Evolutionary conservation across 1,140 invertebrate species (phyloP).

Genomic region (Zelostemma sp.): DNA sequence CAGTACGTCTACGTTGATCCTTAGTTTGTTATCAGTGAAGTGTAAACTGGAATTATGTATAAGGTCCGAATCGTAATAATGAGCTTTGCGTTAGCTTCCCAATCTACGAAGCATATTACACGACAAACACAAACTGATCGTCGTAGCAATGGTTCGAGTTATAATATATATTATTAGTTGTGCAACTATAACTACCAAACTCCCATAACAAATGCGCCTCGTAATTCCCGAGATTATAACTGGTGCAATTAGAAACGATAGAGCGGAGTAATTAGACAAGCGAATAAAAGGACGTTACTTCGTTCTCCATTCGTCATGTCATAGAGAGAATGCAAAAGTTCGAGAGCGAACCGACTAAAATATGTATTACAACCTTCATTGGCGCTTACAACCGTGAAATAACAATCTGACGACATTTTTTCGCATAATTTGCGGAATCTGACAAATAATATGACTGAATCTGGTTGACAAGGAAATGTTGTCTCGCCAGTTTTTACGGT

Average conservation of each 20-base stretch:
- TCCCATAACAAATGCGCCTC: constrained; percentile 15
- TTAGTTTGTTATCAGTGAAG: constrained; percentile 5
- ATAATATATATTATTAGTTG: constrained; percentile 17
- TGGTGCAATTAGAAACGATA: constrained; percentile 18
- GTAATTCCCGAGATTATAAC: constrained; percentile 23
- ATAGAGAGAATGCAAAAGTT: constrained; percentile 8
- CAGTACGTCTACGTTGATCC: neutral
- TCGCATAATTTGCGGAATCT: neutral
- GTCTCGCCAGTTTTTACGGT: neutral
- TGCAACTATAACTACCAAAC: constrained; percentile 10
- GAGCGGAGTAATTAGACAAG: constrained; percentile 13
- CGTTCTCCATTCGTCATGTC: neutral
- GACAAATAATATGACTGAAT: neutral
- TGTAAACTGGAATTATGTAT: constrained; percentile 17
- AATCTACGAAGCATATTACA: constrained; percentile 3
- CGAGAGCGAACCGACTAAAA: neutral
- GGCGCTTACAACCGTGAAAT: neutral
- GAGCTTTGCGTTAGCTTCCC: constrained; percentile 11
- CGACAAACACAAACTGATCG: neutral
- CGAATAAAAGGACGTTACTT: constrained; percentile 13
- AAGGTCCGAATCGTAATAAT: constrained; percentile 16
- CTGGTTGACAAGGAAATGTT: too few species aligned
- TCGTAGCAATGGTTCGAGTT: constrained; percentile 2
- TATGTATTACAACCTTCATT: neutral
- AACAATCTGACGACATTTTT: neutral